A percentile compares a stretch with the other conserved stretches of the same genome.
Conservation (phyloP, 2,797 vertebrate species). For the Poecile montanus region DNA sequence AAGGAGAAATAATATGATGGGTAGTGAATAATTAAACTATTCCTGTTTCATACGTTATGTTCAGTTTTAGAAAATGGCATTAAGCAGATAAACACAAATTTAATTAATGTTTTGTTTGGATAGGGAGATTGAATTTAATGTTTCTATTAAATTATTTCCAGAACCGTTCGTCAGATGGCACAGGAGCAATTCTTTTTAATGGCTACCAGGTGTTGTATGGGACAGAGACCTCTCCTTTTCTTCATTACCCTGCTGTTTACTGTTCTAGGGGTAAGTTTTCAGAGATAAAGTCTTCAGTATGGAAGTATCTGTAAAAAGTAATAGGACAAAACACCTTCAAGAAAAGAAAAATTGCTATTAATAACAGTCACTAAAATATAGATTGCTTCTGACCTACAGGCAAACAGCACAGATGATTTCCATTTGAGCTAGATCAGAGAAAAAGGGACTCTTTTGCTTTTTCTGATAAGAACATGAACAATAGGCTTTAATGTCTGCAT, state of each 20-base stretch:
- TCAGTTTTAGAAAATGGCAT: neutral
- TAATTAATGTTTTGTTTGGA: neutral
- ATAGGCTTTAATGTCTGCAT: neutral
- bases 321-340: neutral
- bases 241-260: conserved; percentile 99
- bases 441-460: neutral
- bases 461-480: neutral
- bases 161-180: conserved; percentile 97
- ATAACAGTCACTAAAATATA: neutral
- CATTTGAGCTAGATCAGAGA: neutral
- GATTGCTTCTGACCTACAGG: neutral
- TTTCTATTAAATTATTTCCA: conserved; percentile 65
- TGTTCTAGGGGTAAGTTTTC: conserved; percentile 91
- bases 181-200: conserved; percentile 99
- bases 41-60: neutral
- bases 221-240: conserved; percentile 96
- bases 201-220: conserved; percentile 99
- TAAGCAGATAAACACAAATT: neutral
- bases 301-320: neutral
- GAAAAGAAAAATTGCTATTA: neutral
- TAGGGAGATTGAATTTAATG: neutral
- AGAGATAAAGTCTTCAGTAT: neutral
- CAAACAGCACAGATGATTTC: neutral
- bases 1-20: neutral
- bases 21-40: neutral